These are phyloP conservation scores for Papilio aristodemus DNA, from an alignment of 1,140 invertebrate genomes.

Conservation along the genomic window DNA sequence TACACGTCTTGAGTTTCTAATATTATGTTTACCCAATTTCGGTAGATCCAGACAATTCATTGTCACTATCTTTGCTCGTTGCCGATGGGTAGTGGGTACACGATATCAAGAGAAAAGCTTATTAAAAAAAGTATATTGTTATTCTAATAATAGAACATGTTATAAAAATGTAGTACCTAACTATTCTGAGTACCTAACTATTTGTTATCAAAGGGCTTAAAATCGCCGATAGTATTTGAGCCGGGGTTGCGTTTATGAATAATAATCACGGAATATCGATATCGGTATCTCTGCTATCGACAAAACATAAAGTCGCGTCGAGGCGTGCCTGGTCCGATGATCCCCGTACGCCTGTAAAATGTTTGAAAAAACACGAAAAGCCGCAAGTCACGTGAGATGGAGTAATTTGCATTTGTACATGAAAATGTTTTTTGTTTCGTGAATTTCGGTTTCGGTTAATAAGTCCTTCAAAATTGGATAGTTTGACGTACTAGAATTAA, in stretches of 20 bases:
- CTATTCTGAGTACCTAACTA: not conserved
- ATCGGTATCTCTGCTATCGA: constrained; percentile 47
- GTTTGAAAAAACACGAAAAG: constrained; percentile 51
- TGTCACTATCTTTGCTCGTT: no score
- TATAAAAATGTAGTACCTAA: not conserved
- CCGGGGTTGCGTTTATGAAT: not conserved
- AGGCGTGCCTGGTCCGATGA: constrained; percentile 50
- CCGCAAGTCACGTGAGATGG: constrained; percentile 36
- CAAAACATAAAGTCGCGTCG: constrained; percentile 48
- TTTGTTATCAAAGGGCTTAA: not conserved
- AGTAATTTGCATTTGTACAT: constrained; percentile 13
- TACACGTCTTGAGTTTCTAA: no score
- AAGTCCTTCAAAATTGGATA: not conserved
- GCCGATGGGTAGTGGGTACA: no score
- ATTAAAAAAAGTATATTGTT: no score
- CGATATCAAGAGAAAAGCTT: no score
- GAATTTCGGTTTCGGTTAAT: not conserved
- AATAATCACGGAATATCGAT: constrained; percentile 22
- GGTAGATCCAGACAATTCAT: no score
- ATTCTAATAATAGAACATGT: no score
- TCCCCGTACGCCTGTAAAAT: constrained; percentile 47
- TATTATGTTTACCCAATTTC: no score
- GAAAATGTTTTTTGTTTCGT: constrained; percentile 8
- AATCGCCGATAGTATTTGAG: not conserved
- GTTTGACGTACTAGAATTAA: not conserved